A percentile compares a stretch with the other conserved stretches of the same genome.
These are phyloP conservation scores for Leuciscus idus DNA, from an alignment of 2,113 vertebrate species.

Conservation along the genomic window DNA sequence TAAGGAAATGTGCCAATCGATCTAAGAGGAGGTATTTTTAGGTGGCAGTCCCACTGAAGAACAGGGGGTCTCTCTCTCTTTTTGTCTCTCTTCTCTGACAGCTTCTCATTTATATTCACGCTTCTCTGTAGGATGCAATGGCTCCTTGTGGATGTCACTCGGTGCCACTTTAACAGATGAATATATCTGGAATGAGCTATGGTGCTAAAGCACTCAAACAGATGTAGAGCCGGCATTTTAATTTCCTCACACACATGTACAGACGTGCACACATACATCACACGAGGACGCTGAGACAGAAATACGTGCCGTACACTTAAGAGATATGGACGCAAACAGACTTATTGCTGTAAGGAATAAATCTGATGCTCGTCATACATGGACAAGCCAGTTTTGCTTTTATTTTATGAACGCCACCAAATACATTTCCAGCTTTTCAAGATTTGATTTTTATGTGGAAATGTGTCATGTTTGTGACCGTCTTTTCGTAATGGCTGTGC, in stretches of 20 bases:
- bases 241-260: constrained; percentile 50
- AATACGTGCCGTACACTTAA: neutral
- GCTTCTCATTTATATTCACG: constrained; percentile 68
- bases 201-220: constrained; percentile 62
- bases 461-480: neutral
- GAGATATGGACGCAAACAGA: constrained; percentile 22
- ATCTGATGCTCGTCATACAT: constrained; percentile 36
- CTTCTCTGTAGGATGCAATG: constrained; percentile 63
- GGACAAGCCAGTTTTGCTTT: constrained; percentile 29
- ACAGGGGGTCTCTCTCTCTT: constrained; percentile 47
- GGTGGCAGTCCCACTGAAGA: constrained; percentile 50
- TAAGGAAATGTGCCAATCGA: constrained; percentile 56
- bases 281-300: constrained; percentile 16
- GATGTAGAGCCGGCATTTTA: constrained; percentile 68
- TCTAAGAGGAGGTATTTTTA: constrained; percentile 61
- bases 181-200: constrained; percentile 67
- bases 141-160: constrained; percentile 69
- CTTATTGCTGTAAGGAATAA: constrained; percentile 22
- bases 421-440: neutral
- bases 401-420: neutral
- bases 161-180: constrained; percentile 71
- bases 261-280: constrained; percentile 41
- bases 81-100: constrained; percentile 54
- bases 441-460: constrained; percentile 22
- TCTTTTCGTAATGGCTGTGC: neutral